phyloP scores from a whole-genome alignment of 2,113 vertebrate genomes.

The Myotis yumanensis region DNA sequence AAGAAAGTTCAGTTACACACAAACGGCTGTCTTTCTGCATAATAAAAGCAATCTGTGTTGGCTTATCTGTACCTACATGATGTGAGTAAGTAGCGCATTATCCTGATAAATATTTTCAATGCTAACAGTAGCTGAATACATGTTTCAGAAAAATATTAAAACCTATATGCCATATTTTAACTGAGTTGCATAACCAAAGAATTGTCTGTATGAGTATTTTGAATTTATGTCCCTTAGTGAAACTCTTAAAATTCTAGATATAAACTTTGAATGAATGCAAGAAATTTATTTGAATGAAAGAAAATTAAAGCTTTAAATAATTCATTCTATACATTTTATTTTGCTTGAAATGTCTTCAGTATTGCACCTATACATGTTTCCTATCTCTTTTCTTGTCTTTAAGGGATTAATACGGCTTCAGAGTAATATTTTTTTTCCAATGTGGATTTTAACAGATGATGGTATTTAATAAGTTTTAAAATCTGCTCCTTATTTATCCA shows the following conservation, averaged over 20 bases:
- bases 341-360: conserved; percentile 20
- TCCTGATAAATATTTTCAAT: background rate
- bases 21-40: background rate
- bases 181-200: background rate
- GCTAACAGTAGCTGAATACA: background rate
- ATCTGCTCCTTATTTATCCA: background rate
- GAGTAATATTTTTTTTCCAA: conserved; percentile 17
- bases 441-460: background rate
- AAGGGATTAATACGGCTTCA: background rate
- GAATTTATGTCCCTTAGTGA: conserved; percentile 2
- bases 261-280: background rate
- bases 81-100: background rate
- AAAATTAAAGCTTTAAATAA: conserved; percentile 29
- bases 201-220: background rate
- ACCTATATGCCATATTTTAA: background rate
- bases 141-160: conserved; percentile 12
- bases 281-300: background rate
- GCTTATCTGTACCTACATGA: background rate
- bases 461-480: background rate
- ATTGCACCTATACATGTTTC: background rate
- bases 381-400: conserved; percentile 12
- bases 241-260: conserved; percentile 35
- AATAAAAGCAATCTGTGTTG: background rate
- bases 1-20: background rate
- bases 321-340: background rate